Percentiles rank a stretch among this genome's conserved stretches.
Conservation (phyloP, 2,888 invertebrate genomes). For the Aphidius colemani region DNA sequence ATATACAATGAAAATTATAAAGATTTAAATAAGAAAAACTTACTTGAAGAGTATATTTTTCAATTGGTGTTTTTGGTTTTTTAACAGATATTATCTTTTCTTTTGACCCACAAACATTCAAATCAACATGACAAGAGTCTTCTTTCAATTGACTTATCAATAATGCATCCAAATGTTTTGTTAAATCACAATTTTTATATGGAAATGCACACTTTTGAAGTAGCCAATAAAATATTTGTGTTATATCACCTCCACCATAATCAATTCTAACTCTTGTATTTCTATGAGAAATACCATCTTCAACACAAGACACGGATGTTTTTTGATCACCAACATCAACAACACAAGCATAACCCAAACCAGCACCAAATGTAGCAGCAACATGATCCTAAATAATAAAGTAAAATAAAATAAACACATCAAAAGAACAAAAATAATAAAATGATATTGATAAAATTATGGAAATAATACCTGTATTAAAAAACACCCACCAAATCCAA, state of each 20-base stretch:
- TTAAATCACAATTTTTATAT: conserved; percentile 79
- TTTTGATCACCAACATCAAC: conserved; percentile 96
- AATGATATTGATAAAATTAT: conserved; percentile 1
- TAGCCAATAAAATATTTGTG: conserved; percentile 86
- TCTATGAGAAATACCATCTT: conserved; percentile 92
- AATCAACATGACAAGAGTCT: conserved; percentile 87
- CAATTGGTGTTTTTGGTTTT: conserved; percentile 71
- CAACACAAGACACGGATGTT: conserved; percentile 93
- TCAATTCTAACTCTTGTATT: conserved; percentile 82
- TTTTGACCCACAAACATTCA: conserved; percentile 87
- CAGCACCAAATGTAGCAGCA: conserved; percentile 83
- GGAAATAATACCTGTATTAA: conserved; percentile 73
- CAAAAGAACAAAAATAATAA: neutral
- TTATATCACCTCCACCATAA: conserved; percentile 90
- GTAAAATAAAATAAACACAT: conserved; percentile 13
- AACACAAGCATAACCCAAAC: conserved; percentile 86
- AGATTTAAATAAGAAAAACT: neutral
- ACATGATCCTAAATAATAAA: conserved; percentile 72
- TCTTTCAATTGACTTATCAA: conserved; percentile 85
- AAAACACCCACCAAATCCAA: conserved; percentile 87
- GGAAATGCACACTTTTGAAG: conserved; percentile 90
- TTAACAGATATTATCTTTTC: conserved; percentile 79
- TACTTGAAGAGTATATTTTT: conserved; percentile 75
- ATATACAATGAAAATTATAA: neutral
- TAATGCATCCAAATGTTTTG: conserved; percentile 76